phyloP scores from a whole-genome alignment of 2,888 invertebrate genomes.

The Cenopis cana region DNA sequence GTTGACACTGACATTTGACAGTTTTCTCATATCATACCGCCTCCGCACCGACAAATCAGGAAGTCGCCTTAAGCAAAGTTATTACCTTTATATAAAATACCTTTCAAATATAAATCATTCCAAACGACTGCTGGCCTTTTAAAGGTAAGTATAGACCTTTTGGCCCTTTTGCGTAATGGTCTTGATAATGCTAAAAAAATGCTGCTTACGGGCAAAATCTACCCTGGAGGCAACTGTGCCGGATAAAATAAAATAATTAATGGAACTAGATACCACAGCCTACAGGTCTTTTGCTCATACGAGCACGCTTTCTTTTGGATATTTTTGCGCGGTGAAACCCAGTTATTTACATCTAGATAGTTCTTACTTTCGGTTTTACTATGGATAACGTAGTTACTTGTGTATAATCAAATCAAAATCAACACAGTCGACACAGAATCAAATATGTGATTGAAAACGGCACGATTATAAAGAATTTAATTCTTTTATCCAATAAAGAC shows the following conservation, averaged over 20 bases:
- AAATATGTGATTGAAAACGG: conserved; percentile 12
- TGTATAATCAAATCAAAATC: not conserved
- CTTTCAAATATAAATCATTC: conserved; percentile 37
- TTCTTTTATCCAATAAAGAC: conserved; percentile 21
- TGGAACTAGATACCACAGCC: too few relatives aligned
- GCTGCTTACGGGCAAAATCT: not conserved
- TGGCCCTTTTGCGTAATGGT: conserved; percentile 32
- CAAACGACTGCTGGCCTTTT: conserved; percentile 36
- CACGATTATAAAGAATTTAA: conserved; percentile 12
- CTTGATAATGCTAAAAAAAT: conserved; percentile 33
- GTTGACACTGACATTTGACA: too few relatives aligned
- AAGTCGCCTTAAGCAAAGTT: too few relatives aligned
- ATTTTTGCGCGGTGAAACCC: too few relatives aligned
- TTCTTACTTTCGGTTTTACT: too few relatives aligned
- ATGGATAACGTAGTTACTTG: too few relatives aligned
- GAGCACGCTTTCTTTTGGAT: too few relatives aligned
- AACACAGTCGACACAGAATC: not conserved
- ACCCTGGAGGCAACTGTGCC: too few relatives aligned
- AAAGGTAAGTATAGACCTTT: conserved; percentile 36
- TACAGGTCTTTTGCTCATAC: too few relatives aligned
- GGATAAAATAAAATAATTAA: not conserved
- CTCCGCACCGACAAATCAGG: too few relatives aligned
- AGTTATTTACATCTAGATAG: too few relatives aligned
- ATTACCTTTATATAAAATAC: conserved; percentile 39
- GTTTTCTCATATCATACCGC: too few relatives aligned